These are phyloP conservation scores for Neelides sp. DNA, from an alignment of 1,140 invertebrate species.

Conservation along the genomic window DNA sequence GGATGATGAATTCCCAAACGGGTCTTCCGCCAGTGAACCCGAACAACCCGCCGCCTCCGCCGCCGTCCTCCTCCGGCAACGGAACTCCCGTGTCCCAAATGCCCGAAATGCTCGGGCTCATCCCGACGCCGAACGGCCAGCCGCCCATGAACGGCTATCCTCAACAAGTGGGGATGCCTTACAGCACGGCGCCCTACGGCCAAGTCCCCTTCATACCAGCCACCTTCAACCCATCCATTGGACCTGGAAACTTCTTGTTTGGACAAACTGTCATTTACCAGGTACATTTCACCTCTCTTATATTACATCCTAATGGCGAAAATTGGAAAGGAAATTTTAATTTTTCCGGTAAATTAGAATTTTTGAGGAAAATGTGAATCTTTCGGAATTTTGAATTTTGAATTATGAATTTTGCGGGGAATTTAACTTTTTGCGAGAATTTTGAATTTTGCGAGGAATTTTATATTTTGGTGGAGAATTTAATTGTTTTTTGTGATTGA, in stretches of 20 bases:
- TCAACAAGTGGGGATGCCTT: conserved; percentile 17
- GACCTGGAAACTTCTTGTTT: conserved; percentile 24
- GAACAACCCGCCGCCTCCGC: conserved; percentile 23
- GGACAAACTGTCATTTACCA: conserved; percentile 29
- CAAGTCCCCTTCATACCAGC: conserved; percentile 27
- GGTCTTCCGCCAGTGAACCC: conserved; percentile 21
- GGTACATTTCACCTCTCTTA: conserved; percentile 2
- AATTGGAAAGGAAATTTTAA: not conserved
- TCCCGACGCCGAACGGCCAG: too few relatives aligned
- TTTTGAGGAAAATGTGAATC: not conserved
- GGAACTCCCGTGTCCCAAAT: conserved; percentile 16
- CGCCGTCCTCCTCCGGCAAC: conserved; percentile 18
- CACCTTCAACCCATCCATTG: conserved; percentile 22
- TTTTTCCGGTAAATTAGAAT: not conserved
- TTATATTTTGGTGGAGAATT: too few relatives aligned
- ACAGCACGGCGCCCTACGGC: conserved; percentile 12
- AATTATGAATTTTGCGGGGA: too few relatives aligned
- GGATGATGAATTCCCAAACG: conserved; percentile 19
- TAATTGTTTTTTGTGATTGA: conserved; percentile 4
- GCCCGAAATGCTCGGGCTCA: too few relatives aligned
- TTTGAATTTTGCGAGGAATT: too few relatives aligned
- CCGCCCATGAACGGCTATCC: too few relatives aligned
- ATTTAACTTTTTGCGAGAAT: too few relatives aligned
- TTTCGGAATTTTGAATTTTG: not conserved
- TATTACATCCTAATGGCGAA: not conserved